Evolutionary conservation across 2,113 vertebrate genomes (phyloP).

Genomic region (Xerus inauris): DNA sequence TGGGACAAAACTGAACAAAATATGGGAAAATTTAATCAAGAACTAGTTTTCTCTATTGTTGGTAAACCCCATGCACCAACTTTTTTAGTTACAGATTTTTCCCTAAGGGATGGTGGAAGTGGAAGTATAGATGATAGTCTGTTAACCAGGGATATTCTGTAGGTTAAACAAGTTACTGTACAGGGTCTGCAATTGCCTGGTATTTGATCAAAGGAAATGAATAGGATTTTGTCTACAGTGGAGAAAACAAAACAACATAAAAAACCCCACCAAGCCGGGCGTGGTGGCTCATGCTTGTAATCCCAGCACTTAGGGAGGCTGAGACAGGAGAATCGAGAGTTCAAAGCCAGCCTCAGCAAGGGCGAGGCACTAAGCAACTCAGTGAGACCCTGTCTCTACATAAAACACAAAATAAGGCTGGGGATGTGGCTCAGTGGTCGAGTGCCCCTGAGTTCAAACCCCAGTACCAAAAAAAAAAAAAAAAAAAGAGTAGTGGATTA

Average conservation of each 20-base stretch:
- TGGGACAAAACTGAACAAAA: slow-evolving; percentile 44
- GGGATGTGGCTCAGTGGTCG: too few species aligned
- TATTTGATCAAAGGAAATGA: slow-evolving; percentile 44
- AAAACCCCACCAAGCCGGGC: too few species aligned
- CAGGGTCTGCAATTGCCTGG: neutral
- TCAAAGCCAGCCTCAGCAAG: too few species aligned
- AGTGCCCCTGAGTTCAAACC: too few species aligned
- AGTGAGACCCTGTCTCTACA: too few species aligned
- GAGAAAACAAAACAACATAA: neutral
- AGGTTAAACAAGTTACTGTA: slow-evolving; percentile 5
- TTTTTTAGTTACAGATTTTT: slow-evolving; percentile 33
- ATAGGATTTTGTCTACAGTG: neutral
- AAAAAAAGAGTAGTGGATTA: slow-evolving; percentile 15
- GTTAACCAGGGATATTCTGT: neutral
- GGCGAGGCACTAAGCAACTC: too few species aligned
- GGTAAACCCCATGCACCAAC: neutral
- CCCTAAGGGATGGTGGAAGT: neutral
- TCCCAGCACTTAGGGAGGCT: too few species aligned
- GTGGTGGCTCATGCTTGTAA: too few species aligned
- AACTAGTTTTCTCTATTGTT: slow-evolving; percentile 40
- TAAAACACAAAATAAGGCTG: too few species aligned
- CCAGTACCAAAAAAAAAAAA: too few species aligned
- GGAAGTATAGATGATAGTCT: neutral
- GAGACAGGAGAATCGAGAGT: too few species aligned
- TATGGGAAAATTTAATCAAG: neutral